phyloP scores from a whole-genome alignment of 2,888 invertebrate species.

The Diarsia mendica region DNA sequence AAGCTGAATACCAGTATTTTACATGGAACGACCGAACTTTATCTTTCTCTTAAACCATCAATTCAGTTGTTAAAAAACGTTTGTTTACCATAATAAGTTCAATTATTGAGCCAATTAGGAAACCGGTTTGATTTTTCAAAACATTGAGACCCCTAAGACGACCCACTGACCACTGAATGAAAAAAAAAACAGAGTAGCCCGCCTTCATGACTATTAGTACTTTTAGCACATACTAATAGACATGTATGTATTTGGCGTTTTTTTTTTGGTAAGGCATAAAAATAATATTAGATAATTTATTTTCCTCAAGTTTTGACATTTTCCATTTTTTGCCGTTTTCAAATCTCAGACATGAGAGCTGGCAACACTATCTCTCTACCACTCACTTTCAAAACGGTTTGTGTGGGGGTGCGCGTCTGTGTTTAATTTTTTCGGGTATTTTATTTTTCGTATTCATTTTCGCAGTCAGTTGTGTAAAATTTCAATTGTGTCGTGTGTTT shows the following conservation, averaged over 20 bases:
- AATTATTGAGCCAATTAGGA: neutral
- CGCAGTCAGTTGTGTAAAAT: slow-evolving; percentile 8
- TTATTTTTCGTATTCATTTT: slow-evolving; percentile 54
- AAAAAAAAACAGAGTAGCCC: neutral
- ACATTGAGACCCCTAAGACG: too few species aligned
- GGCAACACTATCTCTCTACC: slow-evolving; percentile 29
- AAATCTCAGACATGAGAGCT: neutral
- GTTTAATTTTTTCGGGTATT: slow-evolving; percentile 29
- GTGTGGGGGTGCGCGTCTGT: slow-evolving; percentile 2
- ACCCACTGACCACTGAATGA: too few species aligned
- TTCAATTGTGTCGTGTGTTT: neutral
- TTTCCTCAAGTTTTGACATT: neutral
- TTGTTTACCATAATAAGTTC: neutral
- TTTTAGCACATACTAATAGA: neutral
- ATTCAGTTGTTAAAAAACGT: neutral
- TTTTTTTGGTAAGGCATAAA: neutral
- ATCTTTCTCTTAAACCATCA: neutral
- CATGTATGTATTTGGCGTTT: neutral
- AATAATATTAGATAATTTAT: too few species aligned
- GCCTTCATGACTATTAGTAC: neutral
- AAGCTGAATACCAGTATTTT: neutral
- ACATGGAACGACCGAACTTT: neutral
- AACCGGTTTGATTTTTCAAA: neutral
- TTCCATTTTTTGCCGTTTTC: neutral
- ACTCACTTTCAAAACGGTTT: slow-evolving; percentile 39